Evolutionary conservation across 2,888 invertebrate species (phyloP).

Genomic region (Nemapogon koenigi): DNA sequence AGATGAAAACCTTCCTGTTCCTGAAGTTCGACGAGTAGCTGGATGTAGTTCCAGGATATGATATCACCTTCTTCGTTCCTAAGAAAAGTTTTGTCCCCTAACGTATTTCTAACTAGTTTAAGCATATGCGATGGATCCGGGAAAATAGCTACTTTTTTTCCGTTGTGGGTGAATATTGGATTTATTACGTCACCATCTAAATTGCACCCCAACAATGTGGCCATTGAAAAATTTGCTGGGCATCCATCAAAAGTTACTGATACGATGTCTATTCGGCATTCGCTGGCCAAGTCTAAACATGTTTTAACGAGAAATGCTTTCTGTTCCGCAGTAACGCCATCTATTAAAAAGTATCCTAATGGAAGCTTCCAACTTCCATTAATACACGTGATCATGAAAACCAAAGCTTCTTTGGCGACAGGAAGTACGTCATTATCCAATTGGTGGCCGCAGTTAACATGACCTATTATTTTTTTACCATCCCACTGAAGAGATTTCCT

Average conservation of each 20-base stretch:
- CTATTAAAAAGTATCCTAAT: slow-evolving; percentile 4
- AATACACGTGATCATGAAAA: slow-evolving; percentile 1
- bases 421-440: background rate
- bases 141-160: slow-evolving; percentile 3
- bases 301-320: background rate
- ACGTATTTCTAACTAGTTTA: slow-evolving; percentile 11
- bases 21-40: background rate
- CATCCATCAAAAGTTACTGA: slow-evolving; percentile 7
- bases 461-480: slow-evolving; percentile 19
- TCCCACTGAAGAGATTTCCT: slow-evolving; percentile 19
- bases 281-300: background rate
- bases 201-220: background rate
- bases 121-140: slow-evolving; percentile 13
- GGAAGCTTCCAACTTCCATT: slow-evolving; percentile 4
- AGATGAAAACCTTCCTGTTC: slow-evolving; percentile 1
- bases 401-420: slow-evolving; percentile 3
- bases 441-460: slow-evolving; percentile 15
- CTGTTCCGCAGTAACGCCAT: slow-evolving; percentile 2
- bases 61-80: background rate
- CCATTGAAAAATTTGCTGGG: slow-evolving; percentile 1
- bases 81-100: slow-evolving; percentile 7
- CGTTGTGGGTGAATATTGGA: background rate
- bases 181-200: background rate
- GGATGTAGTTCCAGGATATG: background rate
- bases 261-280: background rate